Base-by-base conservation (phyloP, 1,140 invertebrate species). In the Drosophila baimaii region DNA sequence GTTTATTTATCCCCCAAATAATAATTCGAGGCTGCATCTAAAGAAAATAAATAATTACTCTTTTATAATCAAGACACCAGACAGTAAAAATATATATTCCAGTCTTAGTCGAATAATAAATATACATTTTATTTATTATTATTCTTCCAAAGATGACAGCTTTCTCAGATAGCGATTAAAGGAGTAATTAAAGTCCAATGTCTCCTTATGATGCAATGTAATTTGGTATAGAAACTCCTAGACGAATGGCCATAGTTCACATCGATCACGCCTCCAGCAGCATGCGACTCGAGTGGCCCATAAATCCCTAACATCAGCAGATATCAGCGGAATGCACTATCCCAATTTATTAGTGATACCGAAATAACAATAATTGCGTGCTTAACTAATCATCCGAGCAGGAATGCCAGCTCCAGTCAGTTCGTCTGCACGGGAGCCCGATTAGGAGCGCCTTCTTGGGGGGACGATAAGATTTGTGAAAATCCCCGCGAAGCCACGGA, bases 251-350 rank as follows among this genome's bases (percentile, higher is more conserved):
- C 51, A 55, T 25, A 55, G 58, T 62, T 55, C 58, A 37, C 7
- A 56, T 17, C 12, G 59, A 33, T 39, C 59, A 62, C 59, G 59
- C 31, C 23, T 56, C n/a, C 7, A 37, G 35, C 25, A 64, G 35
- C 15, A 6, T 29, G 61, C 3, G 12, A 17, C 5, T 52, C 5
- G 27, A 63, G 59, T 41, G 51, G 23, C 9, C 23, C 52, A 63
- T 63, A 63, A 56, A 63, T 63, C 23, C 15, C 5, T 5, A 41
- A 33, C 49, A 52, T 52, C 12, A 21, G 29, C 49, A 33, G 29
- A 59, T 56, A 39, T 63, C 23, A 8, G 25, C 10, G 51, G 59
- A 63, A 63, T 62, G 31, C 59, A 39, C 23, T 63, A 15, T 63
- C 49, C 61, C 33, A 25, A 29, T 63, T 54, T 52, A 52, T 52